Conservation (phyloP, 2,797 vertebrate genomes). For the Rhinichthys osculus region DNA sequence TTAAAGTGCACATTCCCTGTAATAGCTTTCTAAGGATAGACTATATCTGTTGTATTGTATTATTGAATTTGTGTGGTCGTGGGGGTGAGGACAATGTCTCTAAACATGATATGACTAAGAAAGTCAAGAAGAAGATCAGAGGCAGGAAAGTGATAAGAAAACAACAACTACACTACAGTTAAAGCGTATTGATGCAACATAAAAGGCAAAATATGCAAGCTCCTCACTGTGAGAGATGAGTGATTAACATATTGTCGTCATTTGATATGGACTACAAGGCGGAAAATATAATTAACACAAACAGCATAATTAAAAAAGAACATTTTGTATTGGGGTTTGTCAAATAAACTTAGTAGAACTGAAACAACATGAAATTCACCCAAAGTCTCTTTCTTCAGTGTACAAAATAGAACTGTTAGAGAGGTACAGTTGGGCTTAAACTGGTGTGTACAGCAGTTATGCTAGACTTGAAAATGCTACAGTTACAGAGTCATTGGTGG, state of each 20-base stretch:
- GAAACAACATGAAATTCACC: not conserved
- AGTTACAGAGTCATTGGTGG: constrained; percentile 14
- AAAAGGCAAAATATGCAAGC: constrained; percentile 25
- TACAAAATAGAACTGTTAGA: not conserved
- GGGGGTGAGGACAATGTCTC: not conserved
- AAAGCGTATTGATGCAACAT: constrained; percentile 15
- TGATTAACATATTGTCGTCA: constrained; percentile 4
- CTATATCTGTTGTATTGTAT: constrained; percentile 13
- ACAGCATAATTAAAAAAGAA: not conserved
- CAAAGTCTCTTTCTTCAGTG: not conserved
- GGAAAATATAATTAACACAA: not conserved
- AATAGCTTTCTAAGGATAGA: not conserved
- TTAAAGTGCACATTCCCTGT: not conserved
- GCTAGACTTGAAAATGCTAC: constrained; percentile 17
- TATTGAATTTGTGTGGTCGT: not conserved
- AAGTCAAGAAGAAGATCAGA: constrained; percentile 36
- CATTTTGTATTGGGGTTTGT: not conserved
- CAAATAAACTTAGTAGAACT: not conserved
- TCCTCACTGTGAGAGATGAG: not conserved
- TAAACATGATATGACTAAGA: not conserved
- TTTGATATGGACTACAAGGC: not conserved
- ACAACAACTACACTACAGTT: not conserved
- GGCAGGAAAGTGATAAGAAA: not conserved
- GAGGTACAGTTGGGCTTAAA: not conserved
- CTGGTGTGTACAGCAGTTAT: not conserved